These are phyloP conservation scores for Rallus limicola DNA, from an alignment of 2,113 vertebrate genomes.

Conservation along the genomic window DNA sequence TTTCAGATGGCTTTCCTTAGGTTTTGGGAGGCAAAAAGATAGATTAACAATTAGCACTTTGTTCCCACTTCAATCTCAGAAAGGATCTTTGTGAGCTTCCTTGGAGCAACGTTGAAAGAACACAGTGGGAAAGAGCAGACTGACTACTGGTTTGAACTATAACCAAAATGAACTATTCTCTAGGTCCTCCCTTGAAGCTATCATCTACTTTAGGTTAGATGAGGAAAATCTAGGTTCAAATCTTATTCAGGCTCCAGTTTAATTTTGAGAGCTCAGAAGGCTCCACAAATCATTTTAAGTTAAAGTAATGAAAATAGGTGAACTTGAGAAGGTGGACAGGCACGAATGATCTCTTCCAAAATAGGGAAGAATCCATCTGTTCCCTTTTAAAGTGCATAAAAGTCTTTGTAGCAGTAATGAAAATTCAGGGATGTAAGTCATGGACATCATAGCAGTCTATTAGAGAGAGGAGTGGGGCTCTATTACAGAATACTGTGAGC, in stretches of 20 bases:
- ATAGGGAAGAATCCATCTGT: conserved; percentile 65
- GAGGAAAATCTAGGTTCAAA: conserved; percentile 63
- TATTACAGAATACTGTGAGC: conserved; percentile 42
- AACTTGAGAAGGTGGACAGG: conserved; percentile 67
- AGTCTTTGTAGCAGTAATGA: conserved; percentile 65
- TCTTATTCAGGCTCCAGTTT: conserved; percentile 53
- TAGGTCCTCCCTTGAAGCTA: conserved; percentile 52
- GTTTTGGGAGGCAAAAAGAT: conserved; percentile 37
- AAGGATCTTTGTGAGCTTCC: conserved; percentile 55
- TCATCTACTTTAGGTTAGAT: conserved; percentile 50
- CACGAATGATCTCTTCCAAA: conserved; percentile 61
- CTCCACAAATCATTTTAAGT: conserved; percentile 62
- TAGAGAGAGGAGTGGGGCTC: conserved; percentile 43
- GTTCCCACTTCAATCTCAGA: conserved; percentile 63
- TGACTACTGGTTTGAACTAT: conserved; percentile 60
- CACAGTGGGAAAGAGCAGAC: conserved; percentile 52
- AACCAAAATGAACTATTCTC: conserved; percentile 66
- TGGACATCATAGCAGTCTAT: conserved; percentile 64
- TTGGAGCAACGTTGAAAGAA: conserved; percentile 57
- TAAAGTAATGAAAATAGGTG: conserved; percentile 67
- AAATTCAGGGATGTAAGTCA: conserved; percentile 70
- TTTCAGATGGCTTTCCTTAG: conserved; percentile 58
- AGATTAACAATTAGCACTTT: conserved; percentile 71
- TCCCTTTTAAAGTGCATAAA: conserved; percentile 60
- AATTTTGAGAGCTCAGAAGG: conserved; percentile 65